Percentiles rank a stretch among this genome's conserved stretches.
phyloP scores from a whole-genome alignment of 2,888 invertebrate species.

The Schrankia costaestrigalis region DNA sequence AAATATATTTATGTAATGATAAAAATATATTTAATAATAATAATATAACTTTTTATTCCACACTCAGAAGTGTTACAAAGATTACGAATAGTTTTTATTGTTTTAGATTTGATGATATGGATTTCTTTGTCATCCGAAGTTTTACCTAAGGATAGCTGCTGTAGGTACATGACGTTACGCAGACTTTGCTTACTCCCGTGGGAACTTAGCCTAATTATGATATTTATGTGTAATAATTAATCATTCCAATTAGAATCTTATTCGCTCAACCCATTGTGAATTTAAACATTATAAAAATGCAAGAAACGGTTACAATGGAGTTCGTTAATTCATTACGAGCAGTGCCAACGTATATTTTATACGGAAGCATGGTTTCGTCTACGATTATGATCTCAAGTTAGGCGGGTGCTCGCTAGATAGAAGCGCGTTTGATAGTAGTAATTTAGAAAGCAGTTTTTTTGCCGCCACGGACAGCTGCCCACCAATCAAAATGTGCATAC shows the following conservation, averaged over 20 bases:
- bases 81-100: too few relatives aligned
- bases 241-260: slow-evolving; percentile 25
- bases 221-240: too few relatives aligned
- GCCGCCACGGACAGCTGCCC: slow-evolving; percentile 69
- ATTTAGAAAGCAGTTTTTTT: slow-evolving; percentile 75
- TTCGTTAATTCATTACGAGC: slow-evolving; percentile 37
- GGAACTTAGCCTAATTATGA: too few relatives aligned
- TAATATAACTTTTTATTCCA: too few relatives aligned
- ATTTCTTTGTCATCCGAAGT: too few relatives aligned
- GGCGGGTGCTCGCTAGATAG: slow-evolving; percentile 53
- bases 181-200: too few relatives aligned
- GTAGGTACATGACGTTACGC: too few relatives aligned
- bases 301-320: slow-evolving; percentile 22
- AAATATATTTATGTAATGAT: too few relatives aligned
- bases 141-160: too few relatives aligned
- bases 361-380: slow-evolving; percentile 55
- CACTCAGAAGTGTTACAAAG: too few relatives aligned
- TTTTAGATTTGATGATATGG: too few relatives aligned
- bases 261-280: slow-evolving; percentile 10
- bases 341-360: slow-evolving; percentile 51
- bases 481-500: slow-evolving; percentile 72
- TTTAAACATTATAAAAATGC: slow-evolving; percentile 8
- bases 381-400: slow-evolving; percentile 63
- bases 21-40: too few relatives aligned
- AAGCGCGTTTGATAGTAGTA: slow-evolving; percentile 59